phyloP scores from a whole-genome alignment of 2,888 invertebrate species.

The Clivina fossor region DNA sequence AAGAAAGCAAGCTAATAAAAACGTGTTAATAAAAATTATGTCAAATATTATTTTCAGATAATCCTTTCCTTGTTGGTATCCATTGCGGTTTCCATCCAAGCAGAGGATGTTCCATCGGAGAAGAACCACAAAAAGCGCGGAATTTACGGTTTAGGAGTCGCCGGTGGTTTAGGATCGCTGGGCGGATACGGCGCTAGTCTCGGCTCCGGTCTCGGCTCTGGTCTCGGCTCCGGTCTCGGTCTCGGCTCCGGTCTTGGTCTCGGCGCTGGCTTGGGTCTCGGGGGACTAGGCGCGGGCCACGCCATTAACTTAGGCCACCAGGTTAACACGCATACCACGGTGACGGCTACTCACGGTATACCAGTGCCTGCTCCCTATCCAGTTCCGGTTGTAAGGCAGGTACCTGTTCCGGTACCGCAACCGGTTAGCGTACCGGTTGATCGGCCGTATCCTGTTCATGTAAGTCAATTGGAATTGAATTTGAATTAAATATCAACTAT shows the following conservation, averaged over 20 bases:
- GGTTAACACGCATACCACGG: conserved; percentile 52
- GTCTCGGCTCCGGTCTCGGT: conserved; percentile 34
- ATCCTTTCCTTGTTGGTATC: conserved; percentile 34
- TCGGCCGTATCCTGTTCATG: conserved; percentile 52
- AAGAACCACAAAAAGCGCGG: conserved; percentile 31
- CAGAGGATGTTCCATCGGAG: conserved; percentile 19
- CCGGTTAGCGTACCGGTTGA: conserved; percentile 50
- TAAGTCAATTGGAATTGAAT: conserved; percentile 1
- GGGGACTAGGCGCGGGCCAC: conserved; percentile 34
- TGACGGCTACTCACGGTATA: conserved; percentile 53
- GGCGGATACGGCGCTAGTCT: conserved; percentile 4
- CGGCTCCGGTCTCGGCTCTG: conserved; percentile 2
- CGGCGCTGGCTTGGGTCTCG: conserved; percentile 39
- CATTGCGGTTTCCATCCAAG: conserved; percentile 29
- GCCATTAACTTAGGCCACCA: conserved; percentile 13
- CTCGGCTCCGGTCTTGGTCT: conserved; percentile 36
- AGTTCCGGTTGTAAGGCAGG: conserved; percentile 55
- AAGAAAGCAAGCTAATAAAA: no score
- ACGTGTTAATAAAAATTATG: no score
- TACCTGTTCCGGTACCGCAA: conserved; percentile 50
- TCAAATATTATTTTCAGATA: conserved; percentile 24
- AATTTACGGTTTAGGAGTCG: conserved; percentile 28
- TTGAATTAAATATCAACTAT: not conserved
- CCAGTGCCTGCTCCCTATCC: conserved; percentile 55
- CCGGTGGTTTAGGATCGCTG: conserved; percentile 24